phyloP scores from a whole-genome alignment of 1,140 invertebrate species.

The Zaprionus kolodkinae region DNA sequence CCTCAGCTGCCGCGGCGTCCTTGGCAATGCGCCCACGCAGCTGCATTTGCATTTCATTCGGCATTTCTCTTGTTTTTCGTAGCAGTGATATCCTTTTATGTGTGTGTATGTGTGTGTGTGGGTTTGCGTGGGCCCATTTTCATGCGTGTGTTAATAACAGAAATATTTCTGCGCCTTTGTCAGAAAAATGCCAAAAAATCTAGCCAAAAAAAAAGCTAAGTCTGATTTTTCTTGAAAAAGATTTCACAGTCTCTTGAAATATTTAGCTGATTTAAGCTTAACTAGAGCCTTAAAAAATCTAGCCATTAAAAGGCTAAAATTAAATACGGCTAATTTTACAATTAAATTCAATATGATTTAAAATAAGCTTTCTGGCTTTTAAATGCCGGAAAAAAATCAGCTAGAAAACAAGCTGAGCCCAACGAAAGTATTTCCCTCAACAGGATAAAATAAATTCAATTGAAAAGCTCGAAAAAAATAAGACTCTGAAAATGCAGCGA shows the following conservation, averaged over 20 bases:
- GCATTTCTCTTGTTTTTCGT: not conserved
- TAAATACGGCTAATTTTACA: not conserved
- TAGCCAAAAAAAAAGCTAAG: not conserved
- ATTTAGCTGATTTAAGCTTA: too few species aligned
- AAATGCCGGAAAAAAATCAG: not conserved
- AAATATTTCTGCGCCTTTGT: not conserved
- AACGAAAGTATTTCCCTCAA: too few species aligned
- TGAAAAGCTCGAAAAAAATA: too few species aligned
- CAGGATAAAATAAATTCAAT: too few species aligned
- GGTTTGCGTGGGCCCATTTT: not conserved
- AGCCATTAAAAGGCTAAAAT: not conserved
- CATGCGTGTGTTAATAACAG: not conserved
- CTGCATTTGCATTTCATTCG: slow-evolving; percentile 19
- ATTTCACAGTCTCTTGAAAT: too few species aligned
- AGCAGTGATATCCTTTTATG: not conserved
- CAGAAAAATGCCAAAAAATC: not conserved
- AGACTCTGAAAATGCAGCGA: not conserved
- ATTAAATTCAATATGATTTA: not conserved
- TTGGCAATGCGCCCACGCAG: slow-evolving; percentile 55
- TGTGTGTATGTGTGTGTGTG: not conserved
- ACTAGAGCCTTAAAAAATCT: not conserved
- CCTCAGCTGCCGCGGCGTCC: slow-evolving; percentile 10
- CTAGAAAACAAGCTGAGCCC: not conserved
- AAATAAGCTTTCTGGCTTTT: not conserved
- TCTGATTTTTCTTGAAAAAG: not conserved